Percentiles rank a stretch among this genome's conserved stretches.
Conservation (phyloP, 1,140 invertebrate species). For the Drosophila pseudoananassae region DNA sequence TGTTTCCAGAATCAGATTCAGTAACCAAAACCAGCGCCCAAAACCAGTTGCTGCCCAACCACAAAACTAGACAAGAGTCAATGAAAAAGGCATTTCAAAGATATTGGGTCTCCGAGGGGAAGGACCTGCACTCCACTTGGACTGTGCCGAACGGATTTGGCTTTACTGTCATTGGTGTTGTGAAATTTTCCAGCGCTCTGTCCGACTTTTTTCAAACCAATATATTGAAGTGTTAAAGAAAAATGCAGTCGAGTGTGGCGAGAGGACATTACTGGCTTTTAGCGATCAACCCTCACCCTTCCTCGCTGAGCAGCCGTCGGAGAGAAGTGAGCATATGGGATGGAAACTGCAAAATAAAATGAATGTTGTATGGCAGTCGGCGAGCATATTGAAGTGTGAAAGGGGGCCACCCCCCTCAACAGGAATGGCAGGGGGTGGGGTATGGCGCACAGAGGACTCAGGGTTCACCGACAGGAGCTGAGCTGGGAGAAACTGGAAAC, state of each 20-base stretch:
- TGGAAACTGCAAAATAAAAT: conserved; percentile 69
- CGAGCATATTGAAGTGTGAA: conserved; percentile 79
- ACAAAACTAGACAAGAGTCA: conserved; percentile 71
- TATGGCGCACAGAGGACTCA: conserved; percentile 5
- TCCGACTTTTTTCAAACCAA: conserved; percentile 38
- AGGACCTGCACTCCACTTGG: conserved; percentile 24
- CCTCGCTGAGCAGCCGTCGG: not conserved
- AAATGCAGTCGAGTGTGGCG: conserved; percentile 81
- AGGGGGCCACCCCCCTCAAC: conserved; percentile 40
- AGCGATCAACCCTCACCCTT: conserved; percentile 49
- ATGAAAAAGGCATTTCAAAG: conserved; percentile 59
- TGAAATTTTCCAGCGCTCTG: conserved; percentile 58
- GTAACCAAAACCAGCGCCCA: conserved; percentile 18
- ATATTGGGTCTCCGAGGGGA: conserved; percentile 47
- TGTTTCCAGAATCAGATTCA: not conserved
- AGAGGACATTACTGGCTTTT: conserved; percentile 82
- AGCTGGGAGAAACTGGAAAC: conserved; percentile 11
- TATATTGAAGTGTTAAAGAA: conserved; percentile 82
- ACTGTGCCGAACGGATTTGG: conserved; percentile 59
- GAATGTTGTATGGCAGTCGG: conserved; percentile 75
- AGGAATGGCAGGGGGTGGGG: conserved; percentile 7
- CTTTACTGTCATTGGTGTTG: conserved; percentile 62
- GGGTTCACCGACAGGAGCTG: conserved; percentile 35
- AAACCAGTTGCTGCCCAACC: conserved; percentile 72
- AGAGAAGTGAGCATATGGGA: conserved; percentile 48